Conservation (phyloP, 2,888 invertebrate genomes). For the Epinotia nisella region DNA sequence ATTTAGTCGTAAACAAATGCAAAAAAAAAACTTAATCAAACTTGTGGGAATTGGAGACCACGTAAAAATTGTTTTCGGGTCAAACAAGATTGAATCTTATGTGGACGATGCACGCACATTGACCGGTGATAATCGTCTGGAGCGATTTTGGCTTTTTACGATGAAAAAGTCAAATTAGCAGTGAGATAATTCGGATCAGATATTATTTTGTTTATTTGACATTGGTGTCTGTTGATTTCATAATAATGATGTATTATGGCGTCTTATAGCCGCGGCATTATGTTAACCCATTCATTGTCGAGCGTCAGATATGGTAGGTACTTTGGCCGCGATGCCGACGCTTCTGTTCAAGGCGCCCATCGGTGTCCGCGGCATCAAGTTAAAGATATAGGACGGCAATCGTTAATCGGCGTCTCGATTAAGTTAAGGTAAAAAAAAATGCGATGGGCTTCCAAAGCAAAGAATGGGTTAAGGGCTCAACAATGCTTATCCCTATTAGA, state of each 20-base stretch:
- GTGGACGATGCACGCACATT: neutral
- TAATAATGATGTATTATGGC: neutral
- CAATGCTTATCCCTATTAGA: neutral
- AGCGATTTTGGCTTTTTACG: conserved; percentile 1
- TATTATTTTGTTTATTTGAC: conserved; percentile 5
- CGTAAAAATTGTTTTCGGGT: neutral
- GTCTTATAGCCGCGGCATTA: neutral
- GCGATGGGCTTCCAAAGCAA: too few relatives aligned
- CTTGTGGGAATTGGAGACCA: conserved; percentile 55
- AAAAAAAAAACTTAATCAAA: conserved; percentile 55
- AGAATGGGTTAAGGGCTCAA: neutral
- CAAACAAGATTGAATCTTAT: neutral
- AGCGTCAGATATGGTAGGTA: too few relatives aligned
- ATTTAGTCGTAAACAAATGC: conserved; percentile 51
- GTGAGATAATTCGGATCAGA: conserved; percentile 3
- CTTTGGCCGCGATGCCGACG: too few relatives aligned
- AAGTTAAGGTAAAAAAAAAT: too few relatives aligned
- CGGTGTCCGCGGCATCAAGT: too few relatives aligned
- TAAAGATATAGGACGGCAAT: too few relatives aligned
- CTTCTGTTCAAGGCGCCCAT: too few relatives aligned
- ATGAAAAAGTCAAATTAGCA: conserved; percentile 21
- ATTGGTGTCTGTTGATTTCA: neutral
- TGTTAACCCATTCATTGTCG: too few relatives aligned
- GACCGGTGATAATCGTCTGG: neutral
- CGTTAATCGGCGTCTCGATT: too few relatives aligned